Conservation (phyloP, 2,797 vertebrate genomes). For the Tenualosa ilisha region DNA sequence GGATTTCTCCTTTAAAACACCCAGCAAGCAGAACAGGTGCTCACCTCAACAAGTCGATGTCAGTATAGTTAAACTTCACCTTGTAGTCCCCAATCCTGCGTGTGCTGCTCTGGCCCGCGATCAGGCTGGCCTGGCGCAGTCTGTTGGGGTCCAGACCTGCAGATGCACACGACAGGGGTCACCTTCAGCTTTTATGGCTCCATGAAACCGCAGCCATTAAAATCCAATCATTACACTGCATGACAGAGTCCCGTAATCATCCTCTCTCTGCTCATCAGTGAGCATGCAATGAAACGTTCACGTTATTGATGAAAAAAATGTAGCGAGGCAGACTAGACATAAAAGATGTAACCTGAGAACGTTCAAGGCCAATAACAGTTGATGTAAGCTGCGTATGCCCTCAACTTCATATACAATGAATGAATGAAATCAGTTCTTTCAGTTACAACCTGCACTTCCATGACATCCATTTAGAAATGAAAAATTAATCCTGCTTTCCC, state of each 20-base stretch:
- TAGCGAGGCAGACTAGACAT: not conserved
- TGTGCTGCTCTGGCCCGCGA: constrained; percentile 91
- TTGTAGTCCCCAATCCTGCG: constrained; percentile 93
- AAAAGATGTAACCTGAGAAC: not conserved
- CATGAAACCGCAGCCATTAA: not conserved
- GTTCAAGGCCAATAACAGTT: not conserved
- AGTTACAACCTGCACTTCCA: not conserved
- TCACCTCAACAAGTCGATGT: constrained; percentile 93
- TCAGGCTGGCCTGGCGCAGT: constrained; percentile 84
- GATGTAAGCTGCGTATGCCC: not conserved
- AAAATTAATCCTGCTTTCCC: not conserved
- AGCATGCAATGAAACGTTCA: not conserved
- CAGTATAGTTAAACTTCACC: constrained; percentile 91
- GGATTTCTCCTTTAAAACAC: too few relatives aligned
- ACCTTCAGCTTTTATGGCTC: not conserved
- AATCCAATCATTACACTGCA: constrained; percentile 4
- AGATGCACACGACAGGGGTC: not conserved
- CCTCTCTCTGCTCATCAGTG: not conserved
- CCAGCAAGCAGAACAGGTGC: constrained; percentile 24
- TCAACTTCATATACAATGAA: not conserved
- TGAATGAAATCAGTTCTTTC: not conserved
- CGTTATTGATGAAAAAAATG: not conserved
- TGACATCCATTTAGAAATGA: not conserved
- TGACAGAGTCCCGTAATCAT: not conserved
- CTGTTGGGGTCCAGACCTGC: constrained; percentile 87